Evolutionary conservation across 2,113 vertebrate genomes (phyloP).

Genomic region (Anhinga anhinga): DNA sequence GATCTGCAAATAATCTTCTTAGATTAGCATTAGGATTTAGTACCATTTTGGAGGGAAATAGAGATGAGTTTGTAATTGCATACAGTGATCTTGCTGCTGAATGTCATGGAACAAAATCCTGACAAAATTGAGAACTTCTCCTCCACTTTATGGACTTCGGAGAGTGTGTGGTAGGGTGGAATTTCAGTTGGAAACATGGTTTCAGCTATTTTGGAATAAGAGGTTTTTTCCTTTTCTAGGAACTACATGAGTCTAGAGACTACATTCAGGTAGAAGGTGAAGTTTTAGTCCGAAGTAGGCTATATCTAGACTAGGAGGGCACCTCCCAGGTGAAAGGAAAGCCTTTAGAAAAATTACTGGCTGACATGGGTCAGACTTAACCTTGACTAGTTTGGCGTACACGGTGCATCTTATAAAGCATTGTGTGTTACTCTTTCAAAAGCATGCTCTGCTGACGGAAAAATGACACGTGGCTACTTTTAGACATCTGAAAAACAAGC

Average conservation of each 20-base stretch:
- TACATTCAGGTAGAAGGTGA: neutral
- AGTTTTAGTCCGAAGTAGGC: neutral
- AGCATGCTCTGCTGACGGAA: neutral
- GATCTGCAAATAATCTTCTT: neutral
- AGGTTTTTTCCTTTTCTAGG: neutral
- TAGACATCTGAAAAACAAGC: neutral
- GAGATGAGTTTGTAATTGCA: neutral
- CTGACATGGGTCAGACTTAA: rapidly evolving
- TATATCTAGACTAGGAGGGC: neutral
- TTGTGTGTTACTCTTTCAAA: neutral
- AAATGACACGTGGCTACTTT: neutral
- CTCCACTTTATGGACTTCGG: neutral
- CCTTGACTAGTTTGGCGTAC: rapidly evolving
- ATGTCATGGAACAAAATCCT: neutral
- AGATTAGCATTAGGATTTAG: neutral
- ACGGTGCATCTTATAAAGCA: neutral
- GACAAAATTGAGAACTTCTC: neutral
- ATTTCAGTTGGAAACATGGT: neutral
- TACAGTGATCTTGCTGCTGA: neutral
- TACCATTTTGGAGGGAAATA: neutral
- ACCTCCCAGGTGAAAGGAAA: neutral
- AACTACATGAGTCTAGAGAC: neutral
- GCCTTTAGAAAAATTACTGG: neutral
- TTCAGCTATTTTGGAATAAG: neutral
- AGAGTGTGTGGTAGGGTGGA: neutral